phyloP scores from a whole-genome alignment of 2,113 vertebrate species.

The Pelecanus crispus region DNA sequence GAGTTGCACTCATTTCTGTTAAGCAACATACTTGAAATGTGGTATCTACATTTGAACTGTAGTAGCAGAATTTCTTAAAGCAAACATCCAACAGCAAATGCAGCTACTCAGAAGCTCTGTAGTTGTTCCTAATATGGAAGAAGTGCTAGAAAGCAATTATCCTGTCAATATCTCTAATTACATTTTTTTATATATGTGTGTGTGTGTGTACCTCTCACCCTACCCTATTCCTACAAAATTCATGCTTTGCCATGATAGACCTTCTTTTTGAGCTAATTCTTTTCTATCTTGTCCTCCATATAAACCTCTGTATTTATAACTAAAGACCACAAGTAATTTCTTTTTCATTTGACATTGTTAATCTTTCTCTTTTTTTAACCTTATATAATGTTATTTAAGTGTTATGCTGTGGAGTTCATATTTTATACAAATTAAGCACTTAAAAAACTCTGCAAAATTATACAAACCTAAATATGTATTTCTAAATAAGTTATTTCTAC shows the following conservation, averaged over 20 bases:
- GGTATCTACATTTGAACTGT: neutral
- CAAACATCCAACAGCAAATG: neutral
- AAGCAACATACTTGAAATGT: neutral
- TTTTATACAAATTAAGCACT: neutral
- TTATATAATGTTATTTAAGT: neutral
- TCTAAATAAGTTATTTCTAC: neutral
- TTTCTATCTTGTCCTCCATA: neutral
- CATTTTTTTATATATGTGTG: fast-evolving
- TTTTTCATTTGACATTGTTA: neutral
- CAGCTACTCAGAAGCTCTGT: neutral
- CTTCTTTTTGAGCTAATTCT: neutral
- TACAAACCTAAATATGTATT: neutral
- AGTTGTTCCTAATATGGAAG: neutral
- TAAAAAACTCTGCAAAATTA: neutral
- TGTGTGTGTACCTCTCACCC: neutral
- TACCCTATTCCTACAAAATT: neutral
- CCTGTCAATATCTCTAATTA: neutral
- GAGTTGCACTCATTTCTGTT: constrained; percentile 14
- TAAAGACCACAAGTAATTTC: neutral
- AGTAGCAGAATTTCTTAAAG: neutral
- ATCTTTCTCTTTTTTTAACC: neutral
- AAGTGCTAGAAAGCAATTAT: neutral
- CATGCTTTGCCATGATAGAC: neutral
- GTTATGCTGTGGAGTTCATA: neutral
- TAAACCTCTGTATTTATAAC: neutral